Base-by-base conservation (phyloP, 2,797 vertebrate species). In the Neostethus bicornis region DNA sequence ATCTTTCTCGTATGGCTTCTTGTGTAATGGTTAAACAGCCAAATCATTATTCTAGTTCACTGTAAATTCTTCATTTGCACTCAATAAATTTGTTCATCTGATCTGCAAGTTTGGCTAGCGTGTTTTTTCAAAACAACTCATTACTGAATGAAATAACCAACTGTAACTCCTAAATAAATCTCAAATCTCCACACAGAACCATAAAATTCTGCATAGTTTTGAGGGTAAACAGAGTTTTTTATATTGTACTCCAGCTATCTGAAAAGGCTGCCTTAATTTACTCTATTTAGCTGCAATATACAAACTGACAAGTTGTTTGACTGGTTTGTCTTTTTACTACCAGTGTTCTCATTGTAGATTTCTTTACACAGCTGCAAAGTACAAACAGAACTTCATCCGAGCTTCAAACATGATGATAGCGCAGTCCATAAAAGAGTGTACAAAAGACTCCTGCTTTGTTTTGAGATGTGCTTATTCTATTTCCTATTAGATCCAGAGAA, bases 341-440 rank as follows among this genome's bases (percentile, higher is more conserved):
- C 47, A 47, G 56, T 73, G 62, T 67, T 49, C 41, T 64, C 20
- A 43, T 20, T 55, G 32, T 21, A 44, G 39, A 34, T 44, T 5
- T 57, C 55, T 48, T 68, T 68, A 17, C 67, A 51, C 67, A 68
- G 76, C 60, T 71, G 65, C 61, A 48, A 50, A 59, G 49, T n/a
- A 66, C 58, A 66, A 38, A 78, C 67, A 61, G 2, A 42, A 43
- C 32, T 23, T 65, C 51, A 41, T 42, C 46, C 19, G 53, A 23
- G 41, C 47, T 38, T 65, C 21, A 24, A 51, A 39, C 16, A 39
- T 20, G 31, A 43, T 44, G 32, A 7, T 39, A 29, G 0, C 16
- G 29, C 1, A 1, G 21, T 3, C 47, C 28, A 23, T 8, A 24
- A 52, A n/a, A 19, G 26, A 45, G 32, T 31, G 25, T 41, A 57